Evolutionary conservation across 2,113 vertebrate genomes (phyloP), one percentile per base, ranked within the genome.

Genomic region (Solea senegalensis): DNA sequence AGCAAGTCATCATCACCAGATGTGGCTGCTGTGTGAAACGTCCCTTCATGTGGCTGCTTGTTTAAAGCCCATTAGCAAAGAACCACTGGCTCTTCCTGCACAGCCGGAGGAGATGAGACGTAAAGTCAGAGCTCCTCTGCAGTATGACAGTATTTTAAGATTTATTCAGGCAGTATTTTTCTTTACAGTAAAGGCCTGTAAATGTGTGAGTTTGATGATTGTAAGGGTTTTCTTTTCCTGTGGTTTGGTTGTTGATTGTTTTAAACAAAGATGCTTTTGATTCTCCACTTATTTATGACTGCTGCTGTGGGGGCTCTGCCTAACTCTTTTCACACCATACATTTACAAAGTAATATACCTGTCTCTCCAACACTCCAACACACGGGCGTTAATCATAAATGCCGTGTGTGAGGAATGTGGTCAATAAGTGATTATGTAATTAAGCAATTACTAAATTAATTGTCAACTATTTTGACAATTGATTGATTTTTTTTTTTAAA

Each of bases 351-450:
- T 21, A 21, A 45, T 51, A 5, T 48, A 5, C 2, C 12, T 6
- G 5, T 59, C 9, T 14, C 21, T 39, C 8, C 34, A 15, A 43
- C 12, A 41, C 56, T 46, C 41, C 3, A 61, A 9, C 43, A 21
- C 5, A 1, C 9, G 12, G 0, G n/a, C 39, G 11, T 13, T 53
- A 26, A 64, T 27, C 54, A 50, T 56, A 8, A 60, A 67, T 14
- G 7, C 55, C 3, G n/a, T 64, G 52, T 67, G 10, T 58, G 48
- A 70, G 54, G 65, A 68, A 81, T 69, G 57, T 55, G 41, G 57
- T 55, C 58, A 85, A 85, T 78, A 67, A 71, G 59, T 21, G 21
- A 21, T 21, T 21, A 21, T 21, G 21, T 21, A 21, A 21, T 21
- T 21, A 21, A 21, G 21, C 21, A 21, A 21, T 21, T 21, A 21